These are phyloP conservation scores for Periparus ater DNA, from an alignment of 2,797 vertebrate genomes.

Conservation along the genomic window DNA sequence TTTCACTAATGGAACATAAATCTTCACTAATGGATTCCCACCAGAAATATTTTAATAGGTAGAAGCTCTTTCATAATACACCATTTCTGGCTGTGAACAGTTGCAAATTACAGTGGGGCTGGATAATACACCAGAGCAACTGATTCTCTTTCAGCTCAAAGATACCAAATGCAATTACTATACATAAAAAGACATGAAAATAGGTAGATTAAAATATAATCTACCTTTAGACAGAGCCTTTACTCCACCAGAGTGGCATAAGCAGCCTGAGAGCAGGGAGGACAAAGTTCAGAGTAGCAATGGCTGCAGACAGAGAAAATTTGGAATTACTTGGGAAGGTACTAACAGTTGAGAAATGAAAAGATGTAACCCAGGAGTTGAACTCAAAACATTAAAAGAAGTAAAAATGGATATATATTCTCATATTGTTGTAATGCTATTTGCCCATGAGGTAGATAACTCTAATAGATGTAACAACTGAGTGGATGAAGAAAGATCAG, in stretches of 20 bases:
- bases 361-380: background rate
- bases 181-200: background rate
- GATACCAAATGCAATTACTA: background rate
- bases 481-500: background rate
- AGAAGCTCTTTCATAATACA: background rate
- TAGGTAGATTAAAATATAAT: background rate
- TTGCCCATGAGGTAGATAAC: background rate
- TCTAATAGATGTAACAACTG: background rate
- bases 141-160: background rate
- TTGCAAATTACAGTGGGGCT: background rate
- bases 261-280: background rate
- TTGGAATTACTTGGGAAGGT: background rate
- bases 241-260: background rate
- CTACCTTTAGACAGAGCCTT: background rate
- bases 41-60: background rate
- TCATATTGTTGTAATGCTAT: background rate
- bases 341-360: background rate
- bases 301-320: background rate
- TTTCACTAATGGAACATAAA: conserved; percentile 21
- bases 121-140: background rate
- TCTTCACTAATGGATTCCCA: conserved; percentile 23
- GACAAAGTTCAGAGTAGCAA: background rate
- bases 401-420: background rate
- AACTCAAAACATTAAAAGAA: background rate
- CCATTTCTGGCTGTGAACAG: background rate